These are phyloP conservation scores for Chelonia mydas DNA, from an alignment of 2,797 vertebrate genomes.

Conservation along the genomic window DNA sequence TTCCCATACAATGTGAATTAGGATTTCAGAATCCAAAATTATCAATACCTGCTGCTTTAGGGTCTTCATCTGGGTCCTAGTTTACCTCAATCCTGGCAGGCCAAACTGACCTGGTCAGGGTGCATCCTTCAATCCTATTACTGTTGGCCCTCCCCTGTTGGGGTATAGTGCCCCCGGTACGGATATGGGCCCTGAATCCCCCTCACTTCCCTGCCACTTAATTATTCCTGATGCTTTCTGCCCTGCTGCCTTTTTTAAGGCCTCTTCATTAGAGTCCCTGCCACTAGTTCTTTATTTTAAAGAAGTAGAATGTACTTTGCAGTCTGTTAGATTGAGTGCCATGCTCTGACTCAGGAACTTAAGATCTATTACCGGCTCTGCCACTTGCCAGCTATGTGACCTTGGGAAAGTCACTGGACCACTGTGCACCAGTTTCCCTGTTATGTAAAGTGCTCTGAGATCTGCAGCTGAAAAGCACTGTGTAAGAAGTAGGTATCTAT, in stretches of 20 bases:
- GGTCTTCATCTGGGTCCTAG: neutral
- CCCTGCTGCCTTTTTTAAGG: neutral
- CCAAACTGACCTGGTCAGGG: neutral
- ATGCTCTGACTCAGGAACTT: neutral
- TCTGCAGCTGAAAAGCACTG: neutral
- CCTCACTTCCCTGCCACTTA: neutral
- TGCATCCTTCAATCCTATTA: neutral
- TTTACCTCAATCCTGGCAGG: neutral
- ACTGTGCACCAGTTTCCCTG: neutral
- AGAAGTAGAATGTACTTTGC: neutral
- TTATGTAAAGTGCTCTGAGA: neutral
- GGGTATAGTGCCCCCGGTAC: neutral
- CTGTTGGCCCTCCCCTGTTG: neutral
- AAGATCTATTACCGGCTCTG: neutral
- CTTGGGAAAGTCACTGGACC: neutral
- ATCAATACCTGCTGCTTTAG: neutral
- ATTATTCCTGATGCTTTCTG: neutral
- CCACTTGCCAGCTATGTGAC: neutral
- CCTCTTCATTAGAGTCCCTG: neutral
- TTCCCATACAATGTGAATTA: neutral
- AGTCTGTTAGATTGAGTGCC: neutral
- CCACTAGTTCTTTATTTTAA: neutral
- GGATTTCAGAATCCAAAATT: neutral
- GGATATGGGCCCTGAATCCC: neutral
- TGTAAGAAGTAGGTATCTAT: accelerated